Evolutionary conservation across 2,888 invertebrate species (phyloP).

Genomic region (Pyrrhia umbra): DNA sequence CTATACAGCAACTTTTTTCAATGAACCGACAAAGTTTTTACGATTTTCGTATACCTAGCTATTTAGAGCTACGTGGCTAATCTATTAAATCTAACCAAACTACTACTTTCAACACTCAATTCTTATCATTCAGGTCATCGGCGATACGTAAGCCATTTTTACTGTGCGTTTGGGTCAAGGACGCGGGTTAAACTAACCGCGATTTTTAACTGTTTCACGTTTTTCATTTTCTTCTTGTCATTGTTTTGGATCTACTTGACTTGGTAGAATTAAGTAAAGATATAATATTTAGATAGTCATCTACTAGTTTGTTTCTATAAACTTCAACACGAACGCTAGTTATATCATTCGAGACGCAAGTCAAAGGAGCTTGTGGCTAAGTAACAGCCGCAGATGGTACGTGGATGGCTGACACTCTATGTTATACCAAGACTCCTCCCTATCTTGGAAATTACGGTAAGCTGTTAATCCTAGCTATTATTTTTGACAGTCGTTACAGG

Average conservation of each 20-base stretch:
- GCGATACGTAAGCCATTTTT: conserved; percentile 52
- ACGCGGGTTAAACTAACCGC: conserved; percentile 6
- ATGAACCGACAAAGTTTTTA: conserved; percentile 45
- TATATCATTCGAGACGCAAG: no score
- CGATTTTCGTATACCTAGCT: conserved; percentile 16
- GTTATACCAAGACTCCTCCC: no score
- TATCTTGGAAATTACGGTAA: no score
- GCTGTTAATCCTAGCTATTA: no score
- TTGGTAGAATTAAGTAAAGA: no score
- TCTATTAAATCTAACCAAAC: conserved; percentile 51
- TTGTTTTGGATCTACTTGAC: neutral
- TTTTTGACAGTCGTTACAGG: no score
- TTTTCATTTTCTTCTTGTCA: conserved; percentile 1
- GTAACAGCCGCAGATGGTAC: no score
- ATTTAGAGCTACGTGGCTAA: conserved; percentile 43
- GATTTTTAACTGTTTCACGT: conserved; percentile 1
- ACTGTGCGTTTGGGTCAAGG: conserved; percentile 47
- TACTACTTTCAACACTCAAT: conserved; percentile 57
- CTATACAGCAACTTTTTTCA: conserved; percentile 43
- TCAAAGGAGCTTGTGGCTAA: no score
- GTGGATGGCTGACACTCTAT: no score
- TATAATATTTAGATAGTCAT: no score
- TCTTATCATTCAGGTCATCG: conserved; percentile 62
- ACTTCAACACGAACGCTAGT: no score
- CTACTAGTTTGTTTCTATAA: no score